These are phyloP conservation scores for Hippocampus barbouri DNA, from an alignment of 2,113 vertebrate species.

Conservation along the genomic window DNA sequence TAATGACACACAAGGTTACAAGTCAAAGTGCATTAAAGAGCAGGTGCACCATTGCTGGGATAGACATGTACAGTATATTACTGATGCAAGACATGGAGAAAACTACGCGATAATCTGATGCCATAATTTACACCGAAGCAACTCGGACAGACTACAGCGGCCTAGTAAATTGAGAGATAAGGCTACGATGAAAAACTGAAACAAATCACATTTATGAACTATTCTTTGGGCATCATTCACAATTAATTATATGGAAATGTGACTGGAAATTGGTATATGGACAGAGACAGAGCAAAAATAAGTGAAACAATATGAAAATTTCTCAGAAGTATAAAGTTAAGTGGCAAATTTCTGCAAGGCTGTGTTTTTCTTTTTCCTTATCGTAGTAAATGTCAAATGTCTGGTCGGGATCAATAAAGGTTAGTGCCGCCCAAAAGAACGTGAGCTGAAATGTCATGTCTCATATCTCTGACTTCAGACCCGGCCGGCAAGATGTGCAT, in stretches of 20 bases:
- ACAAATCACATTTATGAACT: neutral
- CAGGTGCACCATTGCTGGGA: neutral
- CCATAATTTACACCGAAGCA: neutral
- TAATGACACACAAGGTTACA: conserved; percentile 43
- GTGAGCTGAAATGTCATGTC: conserved; percentile 42
- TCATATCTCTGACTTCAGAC: neutral
- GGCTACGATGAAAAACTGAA: neutral
- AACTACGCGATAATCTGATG: neutral
- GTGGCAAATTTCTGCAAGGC: neutral
- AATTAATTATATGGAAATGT: neutral
- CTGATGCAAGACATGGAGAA: neutral
- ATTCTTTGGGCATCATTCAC: neutral
- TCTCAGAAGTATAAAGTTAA: neutral
- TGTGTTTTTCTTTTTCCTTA: neutral
- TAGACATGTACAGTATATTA: neutral
- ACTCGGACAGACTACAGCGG: neutral
- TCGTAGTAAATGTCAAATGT: neutral
- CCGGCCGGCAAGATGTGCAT: neutral
- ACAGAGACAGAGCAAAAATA: neutral
- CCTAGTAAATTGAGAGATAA: neutral
- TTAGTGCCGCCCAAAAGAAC: conserved; percentile 31
- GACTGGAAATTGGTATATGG: neutral
- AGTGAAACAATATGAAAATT: neutral
- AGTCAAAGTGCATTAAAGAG: neutral
- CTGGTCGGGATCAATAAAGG: conserved; percentile 7